A percentile compares a stretch with the other conserved stretches of the same genome.
phyloP scores from a whole-genome alignment of 2,888 invertebrate genomes.

The Choristoneura rosaceana region DNA sequence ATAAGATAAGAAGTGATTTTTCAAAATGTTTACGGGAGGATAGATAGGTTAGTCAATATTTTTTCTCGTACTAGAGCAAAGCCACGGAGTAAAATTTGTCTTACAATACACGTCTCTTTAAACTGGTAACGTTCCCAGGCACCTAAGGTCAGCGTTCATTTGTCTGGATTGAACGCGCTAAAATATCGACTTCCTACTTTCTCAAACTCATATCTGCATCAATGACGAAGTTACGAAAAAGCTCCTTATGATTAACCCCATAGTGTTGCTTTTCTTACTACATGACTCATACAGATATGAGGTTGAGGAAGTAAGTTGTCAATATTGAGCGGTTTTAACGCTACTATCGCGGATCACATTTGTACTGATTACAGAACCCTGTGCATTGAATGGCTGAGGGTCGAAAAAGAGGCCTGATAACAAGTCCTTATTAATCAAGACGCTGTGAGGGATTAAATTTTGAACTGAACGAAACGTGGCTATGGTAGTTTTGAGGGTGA shows the following conservation, averaged over 20 bases:
- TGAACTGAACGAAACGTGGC: slow-evolving; percentile 13
- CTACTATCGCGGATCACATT: slow-evolving; percentile 75
- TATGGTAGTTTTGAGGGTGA: neutral
- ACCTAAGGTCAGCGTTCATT: slow-evolving; percentile 66
- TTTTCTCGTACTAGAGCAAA: too few species aligned
- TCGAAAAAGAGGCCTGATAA: slow-evolving; percentile 55
- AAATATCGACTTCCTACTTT: slow-evolving; percentile 60
- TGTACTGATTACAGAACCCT: slow-evolving; percentile 72
- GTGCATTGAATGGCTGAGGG: slow-evolving; percentile 49
- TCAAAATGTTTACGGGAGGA: too few species aligned
- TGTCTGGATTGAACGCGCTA: slow-evolving; percentile 78
- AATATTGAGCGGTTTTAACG: slow-evolving; percentile 64
- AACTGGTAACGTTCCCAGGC: slow-evolving; percentile 21
- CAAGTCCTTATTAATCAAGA: slow-evolving; percentile 43
- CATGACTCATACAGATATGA: neutral
- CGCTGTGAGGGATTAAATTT: slow-evolving; percentile 21
- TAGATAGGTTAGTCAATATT: too few species aligned
- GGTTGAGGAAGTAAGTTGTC: neutral
- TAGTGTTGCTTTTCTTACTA: neutral
- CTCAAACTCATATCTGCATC: neutral
- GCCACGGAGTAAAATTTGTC: neutral
- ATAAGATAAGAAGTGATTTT: too few species aligned
- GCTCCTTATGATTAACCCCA: neutral
- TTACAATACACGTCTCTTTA: neutral
- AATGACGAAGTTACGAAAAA: neutral